Base-by-base conservation (phyloP, 30 jellyfish, hydroid and myxozoan species). In the Nemopilema nomurai region DNA sequence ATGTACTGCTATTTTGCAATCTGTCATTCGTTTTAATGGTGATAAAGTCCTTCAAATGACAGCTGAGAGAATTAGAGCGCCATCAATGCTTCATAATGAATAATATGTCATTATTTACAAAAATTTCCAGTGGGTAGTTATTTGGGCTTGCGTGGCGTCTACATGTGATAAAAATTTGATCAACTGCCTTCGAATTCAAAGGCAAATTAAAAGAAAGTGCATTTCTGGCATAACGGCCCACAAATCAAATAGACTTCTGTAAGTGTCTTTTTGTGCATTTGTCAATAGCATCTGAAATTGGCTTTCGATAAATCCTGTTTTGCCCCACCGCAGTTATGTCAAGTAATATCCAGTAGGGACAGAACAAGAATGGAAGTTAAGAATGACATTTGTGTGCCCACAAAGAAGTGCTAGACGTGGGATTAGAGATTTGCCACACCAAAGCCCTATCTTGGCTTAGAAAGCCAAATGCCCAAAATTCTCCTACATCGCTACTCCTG, bases 311-410 rank as follows among this genome's bases (percentile, higher is more conserved):
- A 73, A 49, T 73, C 70, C 25, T 21, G 18, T 41, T 41, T 41
- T 41, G 57, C 57, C 57, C 13, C 20, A 73, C 83, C 83, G 83
- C 83, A 73, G 83, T 17, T 31, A 23, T 30, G 66, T 41, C 24
- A 73, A 41, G 49, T 41, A 41, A 41, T 41, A 41, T 41, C 6
- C 57, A 13, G 57, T 41, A 41, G 57, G 57, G 13, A 41, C 57
- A 6, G 57, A 41, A 41, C 6, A 41, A 41, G 57, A 41, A 41
- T 41, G 57, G 57, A 41, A 3, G 57, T 41, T 41, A 41, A 41
- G 57, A 41, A 41, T 41, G 57, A 41, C 9, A 41, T 41, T 41
- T 41, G 57, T 41, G 57, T 13, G 13, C 13, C 57, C 57, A 41
- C 57, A 41, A 41, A 41, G 57, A 6, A 41, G 9, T 41, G 57